These are phyloP conservation scores for Triplophysa dalaica DNA, from an alignment of 2,113 vertebrate genomes.

Conservation along the genomic window DNA sequence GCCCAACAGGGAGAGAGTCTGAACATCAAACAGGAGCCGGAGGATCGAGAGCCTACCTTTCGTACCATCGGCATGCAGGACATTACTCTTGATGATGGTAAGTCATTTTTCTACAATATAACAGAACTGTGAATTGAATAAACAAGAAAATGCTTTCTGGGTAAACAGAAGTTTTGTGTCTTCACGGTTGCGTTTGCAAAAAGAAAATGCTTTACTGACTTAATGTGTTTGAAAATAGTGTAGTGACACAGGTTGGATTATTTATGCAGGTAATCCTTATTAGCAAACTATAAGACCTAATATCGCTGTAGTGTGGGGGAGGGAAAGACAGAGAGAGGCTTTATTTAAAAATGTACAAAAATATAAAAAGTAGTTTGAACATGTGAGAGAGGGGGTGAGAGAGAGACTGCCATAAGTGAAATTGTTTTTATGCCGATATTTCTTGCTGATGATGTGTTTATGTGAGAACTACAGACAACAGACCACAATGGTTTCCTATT, in stretches of 20 bases:
- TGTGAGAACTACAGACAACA: conserved; percentile 13
- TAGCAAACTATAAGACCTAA: background rate
- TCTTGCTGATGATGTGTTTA: conserved; percentile 19
- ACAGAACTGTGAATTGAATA: background rate
- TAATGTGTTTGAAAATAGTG: background rate
- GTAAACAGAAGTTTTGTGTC: background rate
- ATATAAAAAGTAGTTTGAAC: no score
- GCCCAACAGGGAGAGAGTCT: conserved; percentile 69
- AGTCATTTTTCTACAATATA: conserved; percentile 55
- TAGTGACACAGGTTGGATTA: background rate
- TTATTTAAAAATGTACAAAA: no score
- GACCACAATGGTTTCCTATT: conserved; percentile 10
- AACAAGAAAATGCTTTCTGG: conserved; percentile 57
- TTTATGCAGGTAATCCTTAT: conserved; percentile 8
- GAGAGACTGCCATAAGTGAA: background rate
- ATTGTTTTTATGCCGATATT: conserved; percentile 24
- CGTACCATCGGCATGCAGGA: conserved; percentile 93
- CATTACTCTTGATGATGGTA: conserved; percentile 98
- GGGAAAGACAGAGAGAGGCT: background rate
- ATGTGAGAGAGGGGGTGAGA: conserved; percentile 43
- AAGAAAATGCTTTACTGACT: background rate
- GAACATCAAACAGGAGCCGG: conserved; percentile 92
- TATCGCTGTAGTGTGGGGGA: background rate
- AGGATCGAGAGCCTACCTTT: conserved; percentile 90
- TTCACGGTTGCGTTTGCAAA: background rate